phyloP scores from a whole-genome alignment of 2,888 invertebrate species.

The Rapana venosa region DNA sequence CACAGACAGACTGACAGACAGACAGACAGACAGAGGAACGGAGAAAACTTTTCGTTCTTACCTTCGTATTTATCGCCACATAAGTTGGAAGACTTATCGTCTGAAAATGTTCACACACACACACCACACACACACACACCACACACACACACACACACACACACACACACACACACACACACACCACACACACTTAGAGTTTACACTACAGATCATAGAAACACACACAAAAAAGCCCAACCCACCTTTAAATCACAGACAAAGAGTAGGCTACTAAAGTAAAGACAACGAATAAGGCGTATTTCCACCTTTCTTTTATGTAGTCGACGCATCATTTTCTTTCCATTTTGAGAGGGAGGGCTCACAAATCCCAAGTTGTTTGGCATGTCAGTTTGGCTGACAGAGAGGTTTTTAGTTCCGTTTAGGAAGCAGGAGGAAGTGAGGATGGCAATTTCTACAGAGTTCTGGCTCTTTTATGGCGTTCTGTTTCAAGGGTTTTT shows the following conservation, averaged over 20 bases:
- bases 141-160: not conserved
- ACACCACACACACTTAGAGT: not conserved
- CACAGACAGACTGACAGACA: conserved; percentile 10
- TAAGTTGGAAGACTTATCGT: not conserved
- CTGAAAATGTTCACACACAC: not conserved
- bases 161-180: not conserved
- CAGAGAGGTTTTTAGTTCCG: not conserved
- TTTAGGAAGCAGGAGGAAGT: not conserved
- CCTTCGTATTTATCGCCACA: not conserved
- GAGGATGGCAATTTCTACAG: not conserved
- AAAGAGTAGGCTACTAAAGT: no score
- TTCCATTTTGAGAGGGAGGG: no score
- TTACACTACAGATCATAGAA: no score
- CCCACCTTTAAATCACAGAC: no score
- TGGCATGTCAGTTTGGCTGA: no score
- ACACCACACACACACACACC: conserved; percentile 20
- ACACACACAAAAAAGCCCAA: not conserved
- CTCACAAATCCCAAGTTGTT: no score
- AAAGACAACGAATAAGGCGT: no score
- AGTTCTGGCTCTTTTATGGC: not conserved
- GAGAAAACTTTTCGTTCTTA: not conserved
- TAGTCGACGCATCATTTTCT: no score
- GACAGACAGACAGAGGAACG: not conserved
- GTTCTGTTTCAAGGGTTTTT: not conserved
- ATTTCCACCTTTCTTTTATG: no score